Percentiles rank a stretch among this genome's conserved stretches.
Evolutionary conservation across 2,113 vertebrate genomes (phyloP).

Genomic region (Plestiodon gilberti): DNA sequence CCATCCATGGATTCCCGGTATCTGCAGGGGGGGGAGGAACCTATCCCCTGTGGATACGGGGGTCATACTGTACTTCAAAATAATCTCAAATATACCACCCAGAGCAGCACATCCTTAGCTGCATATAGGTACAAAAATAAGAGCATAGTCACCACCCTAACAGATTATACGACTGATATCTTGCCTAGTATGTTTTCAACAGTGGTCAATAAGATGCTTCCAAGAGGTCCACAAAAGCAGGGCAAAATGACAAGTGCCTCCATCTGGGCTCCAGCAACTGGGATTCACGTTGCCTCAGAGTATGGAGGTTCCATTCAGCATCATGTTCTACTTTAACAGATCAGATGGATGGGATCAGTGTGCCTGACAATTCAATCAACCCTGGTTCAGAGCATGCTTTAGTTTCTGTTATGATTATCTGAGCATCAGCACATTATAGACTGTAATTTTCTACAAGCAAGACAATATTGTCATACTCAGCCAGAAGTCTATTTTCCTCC

Average conservation of each 20-base stretch:
- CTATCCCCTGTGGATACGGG: too few relatives aligned
- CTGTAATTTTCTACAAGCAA: conserved; percentile 21
- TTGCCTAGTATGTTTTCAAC: background rate
- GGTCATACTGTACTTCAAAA: too few relatives aligned
- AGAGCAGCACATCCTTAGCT: background rate
- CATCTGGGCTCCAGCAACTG: background rate
- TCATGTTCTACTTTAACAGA: background rate
- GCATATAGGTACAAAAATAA: background rate
- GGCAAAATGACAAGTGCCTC: too few relatives aligned
- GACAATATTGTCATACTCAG: conserved; percentile 29
- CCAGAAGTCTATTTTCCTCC: conserved; percentile 33
- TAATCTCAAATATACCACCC: background rate
- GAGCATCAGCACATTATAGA: background rate
- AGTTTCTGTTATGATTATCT: conserved; percentile 1
- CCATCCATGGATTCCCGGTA: too few relatives aligned
- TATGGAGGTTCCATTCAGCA: background rate
- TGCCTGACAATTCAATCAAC: background rate
- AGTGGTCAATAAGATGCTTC: background rate
- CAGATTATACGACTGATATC: background rate
- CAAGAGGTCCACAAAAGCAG: background rate
- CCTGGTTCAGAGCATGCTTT: background rate
- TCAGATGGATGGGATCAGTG: background rate
- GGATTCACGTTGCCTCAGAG: background rate
- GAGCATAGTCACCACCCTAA: background rate
- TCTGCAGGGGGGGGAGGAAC: too few relatives aligned